These are phyloP conservation scores for Neuroscelio doddi DNA, from an alignment of 2,888 invertebrate genomes.

Conservation along the genomic window DNA sequence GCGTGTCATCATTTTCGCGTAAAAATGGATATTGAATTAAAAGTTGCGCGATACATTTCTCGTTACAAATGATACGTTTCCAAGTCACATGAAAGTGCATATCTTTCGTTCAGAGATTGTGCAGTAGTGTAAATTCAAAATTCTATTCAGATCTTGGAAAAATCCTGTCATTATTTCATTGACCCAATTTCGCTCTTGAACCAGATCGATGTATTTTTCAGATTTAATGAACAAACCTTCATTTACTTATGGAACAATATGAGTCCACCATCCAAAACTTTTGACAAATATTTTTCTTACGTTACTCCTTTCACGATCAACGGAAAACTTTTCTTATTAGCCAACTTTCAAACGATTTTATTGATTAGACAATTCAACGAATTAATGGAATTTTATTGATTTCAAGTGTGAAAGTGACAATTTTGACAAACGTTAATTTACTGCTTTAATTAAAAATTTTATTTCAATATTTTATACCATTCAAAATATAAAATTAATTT, in stretches of 20 bases:
- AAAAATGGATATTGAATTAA: background rate
- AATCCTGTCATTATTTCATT: conserved; percentile 2
- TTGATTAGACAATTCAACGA: too few relatives aligned
- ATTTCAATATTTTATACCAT: too few relatives aligned
- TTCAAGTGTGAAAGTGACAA: too few relatives aligned
- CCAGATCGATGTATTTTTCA: conserved; percentile 1
- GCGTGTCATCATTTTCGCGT: conserved; percentile 1
- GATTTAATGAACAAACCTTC: background rate
- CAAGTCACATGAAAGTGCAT: background rate
- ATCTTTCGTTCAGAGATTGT: too few relatives aligned
- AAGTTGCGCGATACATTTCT: conserved; percentile 1
- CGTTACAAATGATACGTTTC: conserved; percentile 1
- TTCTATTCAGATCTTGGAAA: conserved; percentile 1
- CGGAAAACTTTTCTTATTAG: too few relatives aligned
- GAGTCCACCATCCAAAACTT: background rate
- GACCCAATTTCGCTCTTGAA: conserved; percentile 2
- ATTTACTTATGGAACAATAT: conserved; percentile 1
- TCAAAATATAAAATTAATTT: too few relatives aligned
- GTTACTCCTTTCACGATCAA: too few relatives aligned
- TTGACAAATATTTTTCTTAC: background rate
- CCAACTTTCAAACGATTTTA: too few relatives aligned
- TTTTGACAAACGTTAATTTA: too few relatives aligned
- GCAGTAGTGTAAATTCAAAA: background rate
- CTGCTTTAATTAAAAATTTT: too few relatives aligned
- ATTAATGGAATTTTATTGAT: too few relatives aligned